Conservation (phyloP, 1,140 invertebrate species). For the Tyrophagus putrescentiae region DNA sequence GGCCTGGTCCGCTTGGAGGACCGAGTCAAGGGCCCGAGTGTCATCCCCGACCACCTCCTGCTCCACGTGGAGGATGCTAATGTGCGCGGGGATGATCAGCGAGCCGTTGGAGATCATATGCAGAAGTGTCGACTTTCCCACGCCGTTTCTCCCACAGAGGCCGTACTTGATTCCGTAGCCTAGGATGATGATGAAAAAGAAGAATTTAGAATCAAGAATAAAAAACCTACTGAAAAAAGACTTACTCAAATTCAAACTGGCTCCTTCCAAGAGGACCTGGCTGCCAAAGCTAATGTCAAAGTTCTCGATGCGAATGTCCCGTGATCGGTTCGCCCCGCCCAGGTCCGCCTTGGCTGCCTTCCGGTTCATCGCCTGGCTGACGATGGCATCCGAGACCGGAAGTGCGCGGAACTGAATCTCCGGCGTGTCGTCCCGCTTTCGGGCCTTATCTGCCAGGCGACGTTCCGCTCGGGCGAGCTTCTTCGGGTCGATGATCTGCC, state of each 20-base stretch:
- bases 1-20: slow-evolving; percentile 77
- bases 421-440: slow-evolving; percentile 45
- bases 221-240: slow-evolving; percentile 63
- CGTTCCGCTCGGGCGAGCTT: slow-evolving; percentile 93
- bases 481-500: slow-evolving; percentile 76
- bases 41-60: slow-evolving; percentile 94
- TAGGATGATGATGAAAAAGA: neutral
- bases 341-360: slow-evolving; percentile 79
- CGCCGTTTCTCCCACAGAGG: slow-evolving; percentile 83
- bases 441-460: slow-evolving; percentile 80
- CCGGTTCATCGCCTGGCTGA: slow-evolving; percentile 67
- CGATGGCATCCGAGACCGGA: neutral
- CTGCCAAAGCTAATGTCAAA: slow-evolving; percentile 96
- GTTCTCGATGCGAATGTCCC: slow-evolving; percentile 94
- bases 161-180: slow-evolving; percentile 67
- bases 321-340: slow-evolving; percentile 66
- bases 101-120: slow-evolving; percentile 78
- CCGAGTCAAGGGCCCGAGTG: slow-evolving; percentile 76
- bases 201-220: neutral
- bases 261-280: slow-evolving; percentile 67
- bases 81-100: slow-evolving; percentile 81
- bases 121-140: slow-evolving; percentile 90
- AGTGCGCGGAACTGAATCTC: neutral
- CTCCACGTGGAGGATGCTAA: slow-evolving; percentile 88
- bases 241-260: slow-evolving; percentile 67